Evolutionary conservation across 2,888 invertebrate species (phyloP).

Genomic region (Cyclophora albipunctata): DNA sequence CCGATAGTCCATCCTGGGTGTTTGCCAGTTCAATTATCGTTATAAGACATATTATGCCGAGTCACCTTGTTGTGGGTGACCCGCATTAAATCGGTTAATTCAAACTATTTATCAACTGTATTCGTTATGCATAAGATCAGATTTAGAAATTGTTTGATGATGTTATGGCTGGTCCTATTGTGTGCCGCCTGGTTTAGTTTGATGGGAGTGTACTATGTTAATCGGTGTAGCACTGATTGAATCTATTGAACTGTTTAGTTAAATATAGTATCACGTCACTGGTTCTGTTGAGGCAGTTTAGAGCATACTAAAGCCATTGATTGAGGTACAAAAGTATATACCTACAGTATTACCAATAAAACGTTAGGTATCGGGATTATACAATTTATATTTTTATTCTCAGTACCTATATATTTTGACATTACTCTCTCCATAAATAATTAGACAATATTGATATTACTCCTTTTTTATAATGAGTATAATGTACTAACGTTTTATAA

Average conservation of each 20-base stretch:
- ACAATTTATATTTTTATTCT: too few species aligned
- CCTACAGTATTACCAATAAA: too few species aligned
- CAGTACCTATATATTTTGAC: too few species aligned
- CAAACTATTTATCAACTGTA: slow-evolving; percentile 73
- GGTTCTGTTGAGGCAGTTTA: background rate
- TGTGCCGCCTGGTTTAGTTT: slow-evolving; percentile 61
- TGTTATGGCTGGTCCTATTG: slow-evolving; percentile 63
- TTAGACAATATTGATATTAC: too few species aligned
- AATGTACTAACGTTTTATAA: too few species aligned
- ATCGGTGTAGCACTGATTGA: slow-evolving; percentile 58
- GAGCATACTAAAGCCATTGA: background rate
- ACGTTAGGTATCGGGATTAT: too few species aligned
- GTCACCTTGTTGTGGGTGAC: slow-evolving; percentile 72
- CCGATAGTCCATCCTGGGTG: slow-evolving; percentile 68
- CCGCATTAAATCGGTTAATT: slow-evolving; percentile 76
- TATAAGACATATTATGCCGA: slow-evolving; percentile 58
- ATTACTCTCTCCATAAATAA: too few species aligned
- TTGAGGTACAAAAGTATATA: too few species aligned
- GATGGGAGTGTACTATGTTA: slow-evolving; percentile 70
- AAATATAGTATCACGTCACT: slow-evolving; percentile 23
- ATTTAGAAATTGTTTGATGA: slow-evolving; percentile 73
- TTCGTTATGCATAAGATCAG: slow-evolving; percentile 73
- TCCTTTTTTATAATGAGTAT: too few species aligned
- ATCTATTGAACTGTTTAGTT: slow-evolving; percentile 51
- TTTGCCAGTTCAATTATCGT: slow-evolving; percentile 76